Base-by-base conservation (phyloP, 2,888 invertebrate genomes). In the Drosophila peninsularis region DNA sequence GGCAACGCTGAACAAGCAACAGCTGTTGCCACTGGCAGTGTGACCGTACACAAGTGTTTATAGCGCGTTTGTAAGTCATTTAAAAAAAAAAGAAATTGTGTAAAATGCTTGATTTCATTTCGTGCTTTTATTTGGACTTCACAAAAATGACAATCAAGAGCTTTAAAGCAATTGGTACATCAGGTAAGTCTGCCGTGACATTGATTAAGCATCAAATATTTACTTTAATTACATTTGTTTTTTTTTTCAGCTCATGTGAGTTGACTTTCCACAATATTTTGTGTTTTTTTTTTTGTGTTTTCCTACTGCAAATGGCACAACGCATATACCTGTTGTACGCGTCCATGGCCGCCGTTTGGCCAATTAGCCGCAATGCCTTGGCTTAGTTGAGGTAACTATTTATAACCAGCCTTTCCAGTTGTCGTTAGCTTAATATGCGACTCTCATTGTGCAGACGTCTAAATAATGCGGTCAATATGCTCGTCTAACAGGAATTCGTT, bases 291-390 rank as follows among this genome's bases (percentile, higher is more conserved):
- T 45, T 42, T 14, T 42, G 39, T 41, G 6, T 55, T 55, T 41
- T 42, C 32, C 37, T 58, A 41, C 55, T 36, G n/a, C 64, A 69
- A 76, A 62, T 80, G 72, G 62, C 52, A 60, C 67, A 36, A 30
- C 50, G 34, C 34, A 64, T 64, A 64, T 64, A 78, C 78, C 74
- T 70, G 78, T 73, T 73, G 80, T 30, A 52, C 27, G 45, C 45
- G 66, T 62, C 78, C 74, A 80, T 67, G 69, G 78, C 69, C 78
- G 64, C 57, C 53, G 70, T 41, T 54, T 47, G 52, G 66, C 66
- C 78, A 78, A 78, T 78, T 80, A 80, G 80, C 56, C 73, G 72
- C 64, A 68, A 62, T 70, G 81, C 81, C 81, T 78, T 80, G 81
- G 78, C 74, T 65, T 68, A 80, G 78, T 80, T 70, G 81, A 73